Evolutionary conservation across 2,888 invertebrate genomes (phyloP), one percentile per base, ranked within the genome.

Genomic region (Neocrepidodera transversa): DNA sequence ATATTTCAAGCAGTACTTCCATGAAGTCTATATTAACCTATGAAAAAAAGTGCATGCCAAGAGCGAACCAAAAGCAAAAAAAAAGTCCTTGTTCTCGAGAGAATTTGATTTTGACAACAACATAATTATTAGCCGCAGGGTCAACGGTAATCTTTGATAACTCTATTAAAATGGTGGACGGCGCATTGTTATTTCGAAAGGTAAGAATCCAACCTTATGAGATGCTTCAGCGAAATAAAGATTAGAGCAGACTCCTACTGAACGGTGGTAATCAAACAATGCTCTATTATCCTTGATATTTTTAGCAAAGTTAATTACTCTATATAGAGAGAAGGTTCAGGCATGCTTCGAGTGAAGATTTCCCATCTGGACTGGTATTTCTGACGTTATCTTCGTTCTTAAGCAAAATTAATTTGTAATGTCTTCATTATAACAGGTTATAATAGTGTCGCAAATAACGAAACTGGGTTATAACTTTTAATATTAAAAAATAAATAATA

Each of bases 111-210:
- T 45, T 45, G 45, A 45, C 45, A 45, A 45, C 45, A 45, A 45
- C 45, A 45, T 45, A 45, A 45, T 45, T 45, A 45, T 45, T 45
- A 28, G 45, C 45, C 45, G 28, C n/a, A 45, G 45, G 45, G 45
- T 45, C 45, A 45, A 45, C 45, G 45, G 45, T 45, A 45, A 45
- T 45, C 45, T 45, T 45, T 45, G 45, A 45, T 45, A 45, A 45
- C 45, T 45, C 45, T 45, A 45, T 45, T 45, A 45, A 45, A 45
- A 45, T 45, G 45, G 45, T 28, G 45, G 45, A 45, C 45, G 45
- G 45, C 45, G 45, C 45, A 45, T 45, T 45, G 45, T 45, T 45
- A 28, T 45, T 45, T 45, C 45, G 45, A 26, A 28, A 45, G 26
- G 45, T 23, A 26, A n/a, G 26, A 23, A 45, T 26, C 28, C 45